Percentiles rank a stretch among this genome's conserved stretches.
Conservation (phyloP, 2,113 vertebrate genomes). For the Opisthocomus hoazin region DNA sequence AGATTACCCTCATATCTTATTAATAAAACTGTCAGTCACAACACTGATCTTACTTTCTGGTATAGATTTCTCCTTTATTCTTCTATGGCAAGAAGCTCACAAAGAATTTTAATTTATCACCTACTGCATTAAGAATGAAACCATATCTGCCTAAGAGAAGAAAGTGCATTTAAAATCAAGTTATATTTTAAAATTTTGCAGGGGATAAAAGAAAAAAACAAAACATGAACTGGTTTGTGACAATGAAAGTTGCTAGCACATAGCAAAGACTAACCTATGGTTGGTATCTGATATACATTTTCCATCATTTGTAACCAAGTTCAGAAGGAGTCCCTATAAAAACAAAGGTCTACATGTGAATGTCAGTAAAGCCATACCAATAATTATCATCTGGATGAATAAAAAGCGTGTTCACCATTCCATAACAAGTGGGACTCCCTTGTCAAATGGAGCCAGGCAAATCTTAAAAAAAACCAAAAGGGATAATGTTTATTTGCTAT, state of each 20-base stretch:
- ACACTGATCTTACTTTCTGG: neutral
- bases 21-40: neutral
- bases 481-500: no score
- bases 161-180: neutral
- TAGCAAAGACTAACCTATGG: neutral
- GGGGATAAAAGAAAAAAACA: neutral
- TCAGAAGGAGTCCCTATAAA: neutral
- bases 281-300: neutral
- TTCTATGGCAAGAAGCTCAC: neutral
- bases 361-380: neutral
- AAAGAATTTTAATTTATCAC: neutral
- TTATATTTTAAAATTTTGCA: neutral
- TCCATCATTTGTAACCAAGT: neutral
- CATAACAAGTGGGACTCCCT: neutral
- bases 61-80: neutral
- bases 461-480: neutral
- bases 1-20: neutral
- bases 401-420: neutral
- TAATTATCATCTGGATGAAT: neutral
- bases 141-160: neutral
- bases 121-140: neutral
- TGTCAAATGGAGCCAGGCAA: neutral
- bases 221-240: neutral
- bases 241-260: neutral
- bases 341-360: neutral